phyloP scores from a whole-genome alignment of 2,797 vertebrate genomes.

The Myotis pilosus region DNA sequence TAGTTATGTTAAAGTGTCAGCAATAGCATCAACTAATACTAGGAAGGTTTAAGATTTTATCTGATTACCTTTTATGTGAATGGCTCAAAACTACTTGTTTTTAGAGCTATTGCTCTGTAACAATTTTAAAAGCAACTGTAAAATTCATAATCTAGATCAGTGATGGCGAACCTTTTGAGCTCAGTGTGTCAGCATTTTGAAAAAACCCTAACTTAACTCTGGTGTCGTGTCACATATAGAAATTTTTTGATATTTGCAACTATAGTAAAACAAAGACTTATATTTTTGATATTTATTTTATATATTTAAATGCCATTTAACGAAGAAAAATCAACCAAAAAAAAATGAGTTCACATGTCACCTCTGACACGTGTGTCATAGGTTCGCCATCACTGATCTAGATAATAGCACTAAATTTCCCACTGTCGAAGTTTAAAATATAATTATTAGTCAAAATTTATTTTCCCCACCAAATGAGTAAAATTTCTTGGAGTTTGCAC shows the following conservation, averaged over 20 bases:
- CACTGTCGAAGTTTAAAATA: neutral
- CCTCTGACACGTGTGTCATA: too few relatives aligned
- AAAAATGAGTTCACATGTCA: too few relatives aligned
- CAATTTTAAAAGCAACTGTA: neutral
- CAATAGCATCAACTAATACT: neutral
- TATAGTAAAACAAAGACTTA: too few relatives aligned
- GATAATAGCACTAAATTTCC: neutral
- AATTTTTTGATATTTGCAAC: too few relatives aligned
- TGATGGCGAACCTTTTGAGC: too few relatives aligned
- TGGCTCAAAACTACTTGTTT: neutral
- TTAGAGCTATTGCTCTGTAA: neutral
- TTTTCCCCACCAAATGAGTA: neutral
- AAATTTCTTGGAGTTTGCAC: neutral
- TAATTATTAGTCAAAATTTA: neutral
- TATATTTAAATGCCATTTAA: too few relatives aligned
- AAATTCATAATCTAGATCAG: neutral
- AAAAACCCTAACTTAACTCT: too few relatives aligned
- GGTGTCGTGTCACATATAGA: too few relatives aligned
- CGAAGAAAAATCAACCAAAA: too few relatives aligned
- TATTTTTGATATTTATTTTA: too few relatives aligned
- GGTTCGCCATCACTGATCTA: too few relatives aligned
- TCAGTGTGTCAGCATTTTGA: too few relatives aligned
- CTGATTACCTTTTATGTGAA: neutral
- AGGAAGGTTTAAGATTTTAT: neutral
- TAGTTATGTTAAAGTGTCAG: neutral